phyloP scores from a whole-genome alignment of 2,113 vertebrate species.

The Stigmatopora nigra region DNA sequence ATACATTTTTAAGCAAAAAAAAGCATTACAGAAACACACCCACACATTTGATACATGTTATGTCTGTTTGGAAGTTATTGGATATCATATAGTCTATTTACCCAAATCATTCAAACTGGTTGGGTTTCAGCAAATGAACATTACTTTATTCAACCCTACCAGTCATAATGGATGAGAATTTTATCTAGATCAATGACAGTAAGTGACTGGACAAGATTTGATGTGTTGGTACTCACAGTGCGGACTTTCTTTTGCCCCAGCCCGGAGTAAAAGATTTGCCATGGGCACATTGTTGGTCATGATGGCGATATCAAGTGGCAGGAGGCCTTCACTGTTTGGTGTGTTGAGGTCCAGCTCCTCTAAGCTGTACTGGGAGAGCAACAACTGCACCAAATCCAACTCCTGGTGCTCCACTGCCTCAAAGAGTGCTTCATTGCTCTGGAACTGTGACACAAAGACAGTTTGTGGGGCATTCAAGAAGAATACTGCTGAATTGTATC shows the following conservation, averaged over 20 bases:
- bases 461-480: conserved; percentile 1
- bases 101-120: no score
- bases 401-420: conserved; percentile 89
- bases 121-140: no score
- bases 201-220: background rate
- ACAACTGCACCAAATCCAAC: conserved; percentile 77
- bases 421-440: conserved; percentile 80
- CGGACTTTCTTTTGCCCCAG: conserved; percentile 84
- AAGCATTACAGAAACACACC: no score
- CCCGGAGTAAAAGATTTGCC: conserved; percentile 78
- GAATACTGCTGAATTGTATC: background rate
- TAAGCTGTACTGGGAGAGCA: conserved; percentile 80
- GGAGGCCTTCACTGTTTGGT: conserved; percentile 85
- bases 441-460: conserved; percentile 66
- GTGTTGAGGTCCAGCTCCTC: conserved; percentile 91
- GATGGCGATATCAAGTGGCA: conserved; percentile 85
- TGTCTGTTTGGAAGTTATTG: no score
- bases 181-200: background rate
- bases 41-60: no score
- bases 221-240: conserved; percentile 76
- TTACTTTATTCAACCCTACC: no score
- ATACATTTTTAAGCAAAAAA: background rate
- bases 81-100: no score
- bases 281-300: conserved; percentile 91
- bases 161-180: no score